Evolutionary conservation across 2,888 invertebrate species (phyloP), one percentile per base, ranked within the genome.

Genomic region (Chirona hameri): DNA sequence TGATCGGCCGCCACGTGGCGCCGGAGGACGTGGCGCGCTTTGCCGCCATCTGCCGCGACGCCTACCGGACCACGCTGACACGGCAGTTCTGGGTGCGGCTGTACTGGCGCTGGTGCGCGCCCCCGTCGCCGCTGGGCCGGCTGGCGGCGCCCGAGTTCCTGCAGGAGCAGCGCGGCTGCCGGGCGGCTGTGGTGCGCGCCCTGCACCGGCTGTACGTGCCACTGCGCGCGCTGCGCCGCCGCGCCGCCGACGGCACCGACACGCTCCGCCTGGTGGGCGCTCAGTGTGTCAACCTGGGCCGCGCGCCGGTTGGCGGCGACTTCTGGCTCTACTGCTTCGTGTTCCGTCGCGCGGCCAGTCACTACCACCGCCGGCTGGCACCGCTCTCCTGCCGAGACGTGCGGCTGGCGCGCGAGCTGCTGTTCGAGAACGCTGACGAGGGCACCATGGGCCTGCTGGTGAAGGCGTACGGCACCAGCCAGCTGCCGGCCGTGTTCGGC

Each of bases 401-500:
- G n/a, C 48, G 48, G 7, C n/a, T 3, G 24, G 48, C 48, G 15
- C 79, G 79, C 27, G 48, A 27, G 18, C 18, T 10, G 52, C 79
- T 79, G 14, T 79, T 79, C 27, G 52, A 52, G n/a, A 79, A 79
- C 79, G 48, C 48, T 24, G 79, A 79, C 79, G 52, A 79, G 52
- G 48, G 52, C 48, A 27, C 18, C 15, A n/a, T 27, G 10, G 48
- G 48, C 5, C 79, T 79, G 79, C 27, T 79, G 79, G 79, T 79
- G 48, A 14, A 18, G 14, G 79, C 79, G 48, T 27, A n/a, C 24
- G 48, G 39, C 48, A 52, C 52, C 79, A 52, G 52, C 79, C 79
- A 52, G 52, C 79, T 79, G 52, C 48, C 79, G 79, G 79, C 79
- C 52, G 79, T 79, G 48, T 79, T 79, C 79, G 79, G 79, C 48